phyloP scores from a whole-genome alignment of 1,140 invertebrate species.

The Drosophila novamexicana region DNA sequence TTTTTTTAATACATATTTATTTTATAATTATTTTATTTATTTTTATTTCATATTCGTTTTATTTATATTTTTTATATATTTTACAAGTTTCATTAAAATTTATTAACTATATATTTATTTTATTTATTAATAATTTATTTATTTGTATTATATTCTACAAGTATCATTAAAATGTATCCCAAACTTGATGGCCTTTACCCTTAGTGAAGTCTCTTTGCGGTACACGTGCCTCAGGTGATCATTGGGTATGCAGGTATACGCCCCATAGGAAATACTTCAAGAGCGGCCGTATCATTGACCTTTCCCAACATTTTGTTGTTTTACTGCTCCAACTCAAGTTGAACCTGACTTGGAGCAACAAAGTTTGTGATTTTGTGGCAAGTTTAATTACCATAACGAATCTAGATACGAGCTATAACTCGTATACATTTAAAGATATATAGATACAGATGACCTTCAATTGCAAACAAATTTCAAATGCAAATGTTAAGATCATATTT shows the following conservation, averaged over 20 bases:
- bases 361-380: constrained; percentile 39
- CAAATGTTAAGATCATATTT: constrained; percentile 25
- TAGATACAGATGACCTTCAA: constrained; percentile 52
- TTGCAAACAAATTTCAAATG: constrained; percentile 40
- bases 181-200: constrained; percentile 16
- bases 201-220: background rate
- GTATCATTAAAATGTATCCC: background rate
- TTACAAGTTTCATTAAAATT: too few relatives aligned
- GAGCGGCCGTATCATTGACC: constrained; percentile 56
- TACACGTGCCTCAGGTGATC: constrained; percentile 23
- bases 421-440: background rate
- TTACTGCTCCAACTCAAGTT: constrained; percentile 22
- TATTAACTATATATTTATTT: too few relatives aligned
- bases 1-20: too few relatives aligned
- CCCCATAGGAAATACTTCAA: constrained; percentile 45
- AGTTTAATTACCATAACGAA: constrained; percentile 75
- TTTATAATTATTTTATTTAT: too few relatives aligned
- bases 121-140: too few relatives aligned
- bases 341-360: constrained; percentile 54
- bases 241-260: constrained; percentile 52
- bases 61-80: too few relatives aligned
- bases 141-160: too few relatives aligned
- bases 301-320: constrained; percentile 44
- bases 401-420: background rate
- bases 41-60: too few relatives aligned